phyloP scores from a whole-genome alignment of 1,140 invertebrate species.

The Lordiphosa mommai region DNA sequence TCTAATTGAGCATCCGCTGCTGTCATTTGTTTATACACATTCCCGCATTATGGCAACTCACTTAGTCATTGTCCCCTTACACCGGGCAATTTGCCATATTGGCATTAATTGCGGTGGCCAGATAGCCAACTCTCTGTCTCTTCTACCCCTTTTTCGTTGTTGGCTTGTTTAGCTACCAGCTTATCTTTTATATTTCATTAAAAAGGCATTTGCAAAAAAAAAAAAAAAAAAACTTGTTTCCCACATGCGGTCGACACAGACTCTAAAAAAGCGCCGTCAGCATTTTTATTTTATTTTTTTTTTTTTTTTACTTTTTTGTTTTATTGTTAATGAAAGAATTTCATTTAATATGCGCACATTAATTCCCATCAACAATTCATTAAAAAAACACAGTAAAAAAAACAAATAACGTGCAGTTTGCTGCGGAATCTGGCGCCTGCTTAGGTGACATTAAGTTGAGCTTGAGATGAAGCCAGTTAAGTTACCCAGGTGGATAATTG shows the following conservation, averaged over 20 bases:
- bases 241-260: slow-evolving; percentile 26
- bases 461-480: slow-evolving; percentile 25
- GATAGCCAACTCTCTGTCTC: slow-evolving; percentile 3
- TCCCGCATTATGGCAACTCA: slow-evolving; percentile 7
- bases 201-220: slow-evolving; percentile 71
- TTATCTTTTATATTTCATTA: slow-evolving; percentile 74
- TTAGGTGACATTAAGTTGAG: slow-evolving; percentile 41
- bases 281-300: slow-evolving; percentile 25
- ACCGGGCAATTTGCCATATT: slow-evolving; percentile 59
- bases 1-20: background rate
- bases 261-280: slow-evolving; percentile 51
- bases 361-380: slow-evolving; percentile 73
- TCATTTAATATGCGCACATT: slow-evolving; percentile 71
- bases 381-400: slow-evolving; percentile 48
- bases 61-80: slow-evolving; percentile 42
- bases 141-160: slow-evolving; percentile 18
- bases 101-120: slow-evolving; percentile 49
- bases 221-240: slow-evolving; percentile 58
- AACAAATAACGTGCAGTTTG: slow-evolving; percentile 24
- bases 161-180: slow-evolving; percentile 49
- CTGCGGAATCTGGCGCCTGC: slow-evolving; percentile 17
- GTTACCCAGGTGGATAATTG: slow-evolving; percentile 31
- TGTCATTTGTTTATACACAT: slow-evolving; percentile 1
- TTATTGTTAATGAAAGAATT: slow-evolving; percentile 73
- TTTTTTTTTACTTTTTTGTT: slow-evolving; percentile 15